Evolutionary conservation across 2,888 invertebrate species (phyloP).

Genomic region (Schrankia costaestrigalis): DNA sequence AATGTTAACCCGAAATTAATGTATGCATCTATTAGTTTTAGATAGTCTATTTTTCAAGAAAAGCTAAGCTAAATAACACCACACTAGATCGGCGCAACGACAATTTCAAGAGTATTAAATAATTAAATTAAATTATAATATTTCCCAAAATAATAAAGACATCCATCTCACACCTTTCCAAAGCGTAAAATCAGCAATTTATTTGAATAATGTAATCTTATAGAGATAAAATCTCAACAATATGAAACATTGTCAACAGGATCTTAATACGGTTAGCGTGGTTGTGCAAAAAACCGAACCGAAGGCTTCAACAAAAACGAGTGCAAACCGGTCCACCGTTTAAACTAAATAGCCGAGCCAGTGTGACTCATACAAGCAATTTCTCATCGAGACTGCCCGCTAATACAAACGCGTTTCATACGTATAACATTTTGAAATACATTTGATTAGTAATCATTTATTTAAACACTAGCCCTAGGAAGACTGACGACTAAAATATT

Average conservation of each 20-base stretch:
- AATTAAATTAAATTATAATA: no score
- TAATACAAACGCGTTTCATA: conserved; percentile 16
- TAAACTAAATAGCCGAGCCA: conserved; percentile 24
- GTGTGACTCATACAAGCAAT: conserved; percentile 45
- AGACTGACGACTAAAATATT: no score
- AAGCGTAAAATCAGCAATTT: neutral
- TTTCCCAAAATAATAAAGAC: no score
- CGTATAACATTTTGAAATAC: conserved; percentile 15
- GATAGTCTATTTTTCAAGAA: no score
- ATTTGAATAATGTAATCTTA: neutral
- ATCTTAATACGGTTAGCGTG: conserved; percentile 25
- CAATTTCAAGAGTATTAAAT: no score
- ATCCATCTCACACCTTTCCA: no score
- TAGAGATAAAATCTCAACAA: conserved; percentile 24
- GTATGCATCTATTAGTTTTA: no score
- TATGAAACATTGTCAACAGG: conserved; percentile 30
- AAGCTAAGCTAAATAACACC: no score
- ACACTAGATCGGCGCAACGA: no score
- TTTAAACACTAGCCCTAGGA: conserved; percentile 9
- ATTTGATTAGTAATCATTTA: conserved; percentile 15
- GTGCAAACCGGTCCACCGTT: conserved; percentile 23
- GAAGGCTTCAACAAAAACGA: conserved; percentile 23
- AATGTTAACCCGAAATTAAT: no score
- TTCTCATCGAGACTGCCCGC: conserved; percentile 34
- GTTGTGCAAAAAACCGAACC: conserved; percentile 23